Evolutionary conservation across 2,797 vertebrate genomes (phyloP).

Genomic region (Mormyrops attenuatus): DNA sequence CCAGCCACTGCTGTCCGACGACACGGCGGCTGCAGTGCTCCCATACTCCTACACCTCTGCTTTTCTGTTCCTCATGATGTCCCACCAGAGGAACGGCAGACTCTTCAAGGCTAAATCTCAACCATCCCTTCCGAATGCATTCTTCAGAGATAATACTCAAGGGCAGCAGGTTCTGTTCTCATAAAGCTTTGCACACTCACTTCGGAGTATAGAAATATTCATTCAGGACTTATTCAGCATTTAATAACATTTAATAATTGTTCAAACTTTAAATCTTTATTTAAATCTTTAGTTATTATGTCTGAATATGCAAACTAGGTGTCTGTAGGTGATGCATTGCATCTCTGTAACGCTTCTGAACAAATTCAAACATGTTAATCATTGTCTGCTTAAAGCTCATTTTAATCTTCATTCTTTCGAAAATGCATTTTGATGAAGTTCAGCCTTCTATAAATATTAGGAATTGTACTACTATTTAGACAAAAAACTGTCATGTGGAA

Average conservation of each 20-base stretch:
- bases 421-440: background rate
- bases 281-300: background rate
- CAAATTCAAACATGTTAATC: background rate
- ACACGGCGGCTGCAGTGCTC: background rate
- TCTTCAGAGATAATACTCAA: constrained; percentile 5
- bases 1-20: background rate
- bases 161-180: background rate
- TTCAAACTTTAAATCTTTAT: background rate
- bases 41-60: background rate
- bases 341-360: background rate
- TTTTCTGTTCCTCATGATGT: background rate
- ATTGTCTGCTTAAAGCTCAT: background rate
- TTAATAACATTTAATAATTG: background rate
- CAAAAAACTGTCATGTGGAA: background rate
- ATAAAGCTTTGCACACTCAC: background rate
- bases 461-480: background rate
- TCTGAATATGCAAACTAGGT: background rate
- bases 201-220: background rate
- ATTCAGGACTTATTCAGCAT: background rate
- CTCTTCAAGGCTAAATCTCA: background rate
- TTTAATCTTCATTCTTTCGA: background rate
- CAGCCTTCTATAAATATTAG: background rate
- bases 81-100: background rate
- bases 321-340: background rate
- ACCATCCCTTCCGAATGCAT: background rate